Base-by-base conservation (phyloP, 2,113 vertebrate genomes). In the Eurystomus gularis region DNA sequence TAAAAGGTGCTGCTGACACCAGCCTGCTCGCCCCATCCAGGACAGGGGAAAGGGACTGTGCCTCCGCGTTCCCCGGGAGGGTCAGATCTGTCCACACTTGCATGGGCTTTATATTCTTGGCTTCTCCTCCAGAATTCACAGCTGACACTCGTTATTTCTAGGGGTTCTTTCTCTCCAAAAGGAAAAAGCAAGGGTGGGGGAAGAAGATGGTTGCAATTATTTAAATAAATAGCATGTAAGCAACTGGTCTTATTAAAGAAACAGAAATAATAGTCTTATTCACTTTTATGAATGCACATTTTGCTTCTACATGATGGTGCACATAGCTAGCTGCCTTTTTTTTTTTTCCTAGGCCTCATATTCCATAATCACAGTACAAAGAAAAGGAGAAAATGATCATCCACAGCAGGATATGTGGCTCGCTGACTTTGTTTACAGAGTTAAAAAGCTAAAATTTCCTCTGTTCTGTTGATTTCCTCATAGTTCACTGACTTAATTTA, bases 61-160 rank as follows among this genome's bases (percentile, higher is more conserved):
- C 82, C 79, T 82, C 57, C 19, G 8, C 26, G 39, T 82, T 89
- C 75, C 49, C 57, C 0, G 1, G 25, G 62, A 88, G 94, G 81
- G 40, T 65, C 93, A 90, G 70, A 49, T 90, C 85, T 84, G 86
- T 94, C 78, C 87, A 49, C 91, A 40, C 82, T 93, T 16, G 35
- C 54, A 48, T 2, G 60, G 58, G 33, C 42, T 82, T 82, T 55
- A 46, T 92, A 82, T 81, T 91, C 91, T 96, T 97, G 83, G 93
- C 92, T 82, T 26, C 66, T 85, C 61, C 87, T 89, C 39, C 93
- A 79, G 42, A 90, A 89, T 55, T 96, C 93, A 85, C 72, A 95
- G 82, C 96, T 97, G 96, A 96, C 86, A 72, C 39, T 86, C 82
- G 82, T 96, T 97, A 96, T 94, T 97, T 95, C 93, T 84, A 95